Conservation (phyloP, 2,113 vertebrate species). For the Grallaria varia region DNA sequence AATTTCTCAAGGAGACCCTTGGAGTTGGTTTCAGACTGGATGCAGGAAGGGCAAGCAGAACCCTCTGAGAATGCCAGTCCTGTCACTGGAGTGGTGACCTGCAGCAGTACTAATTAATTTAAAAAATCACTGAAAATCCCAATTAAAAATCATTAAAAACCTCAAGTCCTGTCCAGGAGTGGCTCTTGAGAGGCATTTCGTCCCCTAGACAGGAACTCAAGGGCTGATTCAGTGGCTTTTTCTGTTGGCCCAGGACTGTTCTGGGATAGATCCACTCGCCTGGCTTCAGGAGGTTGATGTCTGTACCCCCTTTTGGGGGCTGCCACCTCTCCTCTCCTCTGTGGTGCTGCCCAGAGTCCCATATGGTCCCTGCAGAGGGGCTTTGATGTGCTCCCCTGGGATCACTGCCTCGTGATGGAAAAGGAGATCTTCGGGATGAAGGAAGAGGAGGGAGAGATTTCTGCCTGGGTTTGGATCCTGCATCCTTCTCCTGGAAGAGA, state of each 20-base stretch:
- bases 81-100: neutral
- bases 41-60: neutral
- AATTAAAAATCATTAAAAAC: neutral
- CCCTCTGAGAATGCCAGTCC: neutral
- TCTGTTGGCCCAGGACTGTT: neutral
- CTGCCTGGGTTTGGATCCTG: neutral
- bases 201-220: neutral
- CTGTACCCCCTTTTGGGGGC: neutral
- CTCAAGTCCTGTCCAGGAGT: neutral
- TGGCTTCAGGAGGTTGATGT: neutral
- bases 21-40: neutral
- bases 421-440: neutral
- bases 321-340: neutral
- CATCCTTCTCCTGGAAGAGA: neutral
- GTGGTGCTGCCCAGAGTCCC: neutral
- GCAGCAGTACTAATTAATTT: neutral
- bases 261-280: neutral
- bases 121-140: neutral
- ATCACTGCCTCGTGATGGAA: neutral
- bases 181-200: neutral
- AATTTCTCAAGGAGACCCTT: neutral
- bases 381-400: neutral
- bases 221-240: neutral
- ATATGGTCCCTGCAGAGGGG: rapidly evolving
- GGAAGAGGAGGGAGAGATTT: neutral